Evolutionary conservation across 2,113 vertebrate species (phyloP).

Genomic region (Phainopepla nitens): DNA sequence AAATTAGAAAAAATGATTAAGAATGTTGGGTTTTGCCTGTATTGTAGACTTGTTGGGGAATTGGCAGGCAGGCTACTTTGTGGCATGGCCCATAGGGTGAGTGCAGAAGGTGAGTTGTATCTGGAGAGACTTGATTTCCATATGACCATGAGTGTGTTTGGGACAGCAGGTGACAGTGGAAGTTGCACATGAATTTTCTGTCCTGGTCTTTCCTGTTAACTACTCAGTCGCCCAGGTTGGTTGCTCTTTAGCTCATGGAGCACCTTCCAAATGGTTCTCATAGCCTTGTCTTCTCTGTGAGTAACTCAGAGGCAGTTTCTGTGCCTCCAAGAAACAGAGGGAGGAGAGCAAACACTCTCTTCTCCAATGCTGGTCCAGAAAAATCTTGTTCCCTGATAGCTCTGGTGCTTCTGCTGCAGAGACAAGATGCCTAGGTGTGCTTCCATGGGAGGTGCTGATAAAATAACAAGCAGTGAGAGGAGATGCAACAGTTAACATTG

Average conservation of each 20-base stretch:
- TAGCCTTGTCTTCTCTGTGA: neutral
- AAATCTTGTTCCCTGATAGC: neutral
- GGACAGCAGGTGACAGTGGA: neutral
- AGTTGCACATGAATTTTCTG: rapidly evolving
- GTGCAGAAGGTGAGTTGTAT: neutral
- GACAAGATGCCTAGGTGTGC: neutral
- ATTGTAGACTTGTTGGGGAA: neutral
- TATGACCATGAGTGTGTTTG: rapidly evolving
- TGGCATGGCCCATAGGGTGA: rapidly evolving
- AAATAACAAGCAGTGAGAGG: neutral
- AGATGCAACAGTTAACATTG: neutral
- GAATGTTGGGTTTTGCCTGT: neutral
- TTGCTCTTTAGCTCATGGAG: rapidly evolving
- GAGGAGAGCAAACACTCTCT: neutral
- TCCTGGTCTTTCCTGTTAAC: neutral
- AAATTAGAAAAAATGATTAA: rapidly evolving
- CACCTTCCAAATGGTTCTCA: rapidly evolving
- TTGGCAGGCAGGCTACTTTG: neutral
- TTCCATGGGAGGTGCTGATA: neutral
- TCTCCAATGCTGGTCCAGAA: neutral
- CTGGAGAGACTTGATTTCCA: neutral
- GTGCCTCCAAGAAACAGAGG: neutral
- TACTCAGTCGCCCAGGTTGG: rapidly evolving
- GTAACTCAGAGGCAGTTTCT: neutral
- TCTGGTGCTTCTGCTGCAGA: neutral